Base-by-base conservation (phyloP, 2,113 vertebrate genomes). In the Typhlomys cinereus region DNA sequence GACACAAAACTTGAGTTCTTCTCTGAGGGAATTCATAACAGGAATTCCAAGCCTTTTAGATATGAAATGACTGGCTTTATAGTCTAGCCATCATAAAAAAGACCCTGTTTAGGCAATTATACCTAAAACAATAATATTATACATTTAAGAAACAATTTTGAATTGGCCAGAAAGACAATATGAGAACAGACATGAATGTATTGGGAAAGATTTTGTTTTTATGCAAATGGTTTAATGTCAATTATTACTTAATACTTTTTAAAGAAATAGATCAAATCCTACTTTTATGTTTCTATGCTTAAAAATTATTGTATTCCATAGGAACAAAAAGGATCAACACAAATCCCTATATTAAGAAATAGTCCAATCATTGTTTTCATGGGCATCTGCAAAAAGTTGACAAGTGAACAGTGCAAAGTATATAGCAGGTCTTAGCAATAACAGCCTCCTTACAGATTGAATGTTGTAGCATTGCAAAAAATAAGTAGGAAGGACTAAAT, bases 211-310 rank as follows among this genome's bases (percentile, higher is more conserved):
- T 48, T 75, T 89, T 17, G 20, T 85, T 90, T 82, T 69, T 64
- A n/a, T 69, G 21, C 17, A 84, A 44, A 67, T 44, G 86, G 8
- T 59, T 61, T 83, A 90, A 84, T 85, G 64, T 86, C 48, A 89
- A 54, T 83, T 81, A 57, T 67, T 86, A 15, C 85, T 86, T 67
- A 90, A 78, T 69, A 69, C 74, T 62, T 85, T 90, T 50, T 66
- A 75, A 54, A 85, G 76, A 78, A 84, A 36, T 5, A 64, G 11
- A 48, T 54, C 20, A 64, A 92, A 79, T 82, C 23, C 88, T 64
- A 82, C 36, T 82, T 70, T 86, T 84, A 57, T 23, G n/a, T 88
- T 57, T 73, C 57, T 52, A 20, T 52, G 89, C 52, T 62, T 7
- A 87, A 84, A n/a, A 91, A 80, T 1, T 61, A 46, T 85, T 94